Percentiles rank a stretch among this genome's conserved stretches.
These are phyloP conservation scores for Eristalinus aeneus DNA, from an alignment of 2,888 invertebrate genomes.

Conservation along the genomic window DNA sequence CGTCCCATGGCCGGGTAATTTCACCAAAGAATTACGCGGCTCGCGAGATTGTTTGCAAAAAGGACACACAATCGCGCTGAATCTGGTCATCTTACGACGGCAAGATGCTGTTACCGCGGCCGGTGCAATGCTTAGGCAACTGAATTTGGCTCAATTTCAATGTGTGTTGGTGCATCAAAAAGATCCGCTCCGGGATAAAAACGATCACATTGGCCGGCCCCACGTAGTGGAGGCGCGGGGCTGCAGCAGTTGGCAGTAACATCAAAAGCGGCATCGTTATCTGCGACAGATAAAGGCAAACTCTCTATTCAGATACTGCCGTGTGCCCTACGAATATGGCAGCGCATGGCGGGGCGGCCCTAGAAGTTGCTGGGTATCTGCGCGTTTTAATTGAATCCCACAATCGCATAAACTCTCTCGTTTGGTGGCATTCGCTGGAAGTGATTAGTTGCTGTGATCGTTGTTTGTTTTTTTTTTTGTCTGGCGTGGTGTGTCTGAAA, in stretches of 20 bases:
- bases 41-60: constrained; percentile 42
- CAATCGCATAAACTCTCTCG: constrained; percentile 46
- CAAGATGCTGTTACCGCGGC: neutral
- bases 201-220: constrained; percentile 63
- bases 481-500: neutral
- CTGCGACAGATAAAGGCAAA: constrained; percentile 69
- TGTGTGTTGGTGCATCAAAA: constrained; percentile 57
- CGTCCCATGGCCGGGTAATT: neutral
- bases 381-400: constrained; percentile 64
- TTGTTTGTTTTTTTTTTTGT: neutral
- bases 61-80: constrained; percentile 46
- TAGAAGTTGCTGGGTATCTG: neutral
- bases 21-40: constrained; percentile 54
- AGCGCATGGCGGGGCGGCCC: constrained; percentile 46
- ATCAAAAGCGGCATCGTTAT: constrained; percentile 71
- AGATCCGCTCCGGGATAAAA: constrained; percentile 69
- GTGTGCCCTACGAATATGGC: constrained; percentile 68
- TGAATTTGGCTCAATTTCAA: constrained; percentile 40
- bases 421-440: neutral
- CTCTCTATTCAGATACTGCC: constrained; percentile 66
- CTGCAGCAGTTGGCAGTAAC: constrained; percentile 51
- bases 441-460: neutral
- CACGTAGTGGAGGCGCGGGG: constrained; percentile 31
- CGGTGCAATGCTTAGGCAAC: constrained; percentile 22
- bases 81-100: constrained; percentile 26